A percentile compares a stretch with the other conserved stretches of the same genome.
These are phyloP conservation scores for Proisotoma minuta DNA, from an alignment of 2,888 invertebrate genomes.

Conservation along the genomic window DNA sequence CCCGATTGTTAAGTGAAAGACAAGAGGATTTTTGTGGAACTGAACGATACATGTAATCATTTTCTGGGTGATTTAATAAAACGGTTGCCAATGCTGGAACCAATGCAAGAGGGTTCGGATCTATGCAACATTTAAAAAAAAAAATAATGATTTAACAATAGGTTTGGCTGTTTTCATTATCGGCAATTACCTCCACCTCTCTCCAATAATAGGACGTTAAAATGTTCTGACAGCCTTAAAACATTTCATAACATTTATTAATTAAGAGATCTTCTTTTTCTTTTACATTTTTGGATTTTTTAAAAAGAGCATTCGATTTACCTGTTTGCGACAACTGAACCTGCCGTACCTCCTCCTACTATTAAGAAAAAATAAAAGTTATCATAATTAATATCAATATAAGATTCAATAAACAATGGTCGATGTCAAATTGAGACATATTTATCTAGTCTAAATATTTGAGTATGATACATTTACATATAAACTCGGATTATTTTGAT, in stretches of 20 bases:
- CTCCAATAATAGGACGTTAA: too few species aligned
- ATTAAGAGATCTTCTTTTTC: too few species aligned
- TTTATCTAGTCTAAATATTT: too few species aligned
- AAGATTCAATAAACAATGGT: too few species aligned
- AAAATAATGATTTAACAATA: conserved; percentile 35
- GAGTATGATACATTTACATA: too few species aligned
- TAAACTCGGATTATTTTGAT: too few species aligned
- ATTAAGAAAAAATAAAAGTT: conserved; percentile 7
- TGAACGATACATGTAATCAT: conserved; percentile 44
- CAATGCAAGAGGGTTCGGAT: conserved; percentile 37
- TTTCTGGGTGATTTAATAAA: conserved; percentile 39
- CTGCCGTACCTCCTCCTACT: conserved; percentile 40
- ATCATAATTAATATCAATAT: too few species aligned
- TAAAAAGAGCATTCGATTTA: too few species aligned
- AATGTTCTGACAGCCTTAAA: too few species aligned
- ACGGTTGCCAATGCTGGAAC: conserved; percentile 39
- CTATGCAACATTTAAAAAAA: conserved; percentile 38
- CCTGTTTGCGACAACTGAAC: conserved; percentile 13
- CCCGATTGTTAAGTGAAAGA: conserved; percentile 39
- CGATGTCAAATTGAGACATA: too few species aligned
- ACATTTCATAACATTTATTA: too few species aligned
- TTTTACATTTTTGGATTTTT: too few species aligned
- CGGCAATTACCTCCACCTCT: background rate
- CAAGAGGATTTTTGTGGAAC: conserved; percentile 43
- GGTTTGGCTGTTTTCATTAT: background rate